Evolutionary conservation across 2,888 invertebrate genomes (phyloP).

Genomic region (Phaonia tiefii): DNA sequence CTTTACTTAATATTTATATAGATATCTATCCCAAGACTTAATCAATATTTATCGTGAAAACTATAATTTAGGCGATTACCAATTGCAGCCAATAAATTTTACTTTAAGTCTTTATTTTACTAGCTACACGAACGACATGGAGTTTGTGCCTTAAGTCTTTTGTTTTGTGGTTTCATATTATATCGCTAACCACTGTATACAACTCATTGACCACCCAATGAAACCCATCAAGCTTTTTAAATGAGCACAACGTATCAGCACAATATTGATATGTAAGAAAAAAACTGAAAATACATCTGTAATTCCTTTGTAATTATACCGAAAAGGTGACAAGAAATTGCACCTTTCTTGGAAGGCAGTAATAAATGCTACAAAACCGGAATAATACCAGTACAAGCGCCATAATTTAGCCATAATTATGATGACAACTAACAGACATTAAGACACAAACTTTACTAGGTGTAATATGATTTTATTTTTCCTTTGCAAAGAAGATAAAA

Average conservation of each 20-base stretch:
- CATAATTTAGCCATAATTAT: conserved; percentile 39
- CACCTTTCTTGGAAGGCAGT: conserved; percentile 12
- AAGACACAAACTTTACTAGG: background rate
- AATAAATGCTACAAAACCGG: background rate
- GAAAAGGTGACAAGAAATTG: conserved; percentile 22
- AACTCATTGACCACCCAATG: conserved; percentile 26
- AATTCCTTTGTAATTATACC: conserved; percentile 14
- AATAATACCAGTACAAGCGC: conserved; percentile 7
- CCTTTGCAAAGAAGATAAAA: background rate
- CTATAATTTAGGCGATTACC: no score
- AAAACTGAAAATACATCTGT: background rate
- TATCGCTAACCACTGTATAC: background rate
- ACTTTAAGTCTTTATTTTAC: no score
- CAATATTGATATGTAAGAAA: conserved; percentile 20
- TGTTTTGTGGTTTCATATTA: background rate
- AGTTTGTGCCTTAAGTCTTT: conserved; percentile 41
- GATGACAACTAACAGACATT: conserved; percentile 32
- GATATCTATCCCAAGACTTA: no score
- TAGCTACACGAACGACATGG: no score
- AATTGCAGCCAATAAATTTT: no score
- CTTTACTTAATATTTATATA: no score
- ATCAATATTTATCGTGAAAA: no score
- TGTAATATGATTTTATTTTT: background rate
- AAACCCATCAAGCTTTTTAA: background rate
- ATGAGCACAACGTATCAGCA: no score